Percentiles rank a stretch among this genome's conserved stretches.
Conservation (phyloP, 2,888 invertebrate species). For the Boloria selene region DNA sequence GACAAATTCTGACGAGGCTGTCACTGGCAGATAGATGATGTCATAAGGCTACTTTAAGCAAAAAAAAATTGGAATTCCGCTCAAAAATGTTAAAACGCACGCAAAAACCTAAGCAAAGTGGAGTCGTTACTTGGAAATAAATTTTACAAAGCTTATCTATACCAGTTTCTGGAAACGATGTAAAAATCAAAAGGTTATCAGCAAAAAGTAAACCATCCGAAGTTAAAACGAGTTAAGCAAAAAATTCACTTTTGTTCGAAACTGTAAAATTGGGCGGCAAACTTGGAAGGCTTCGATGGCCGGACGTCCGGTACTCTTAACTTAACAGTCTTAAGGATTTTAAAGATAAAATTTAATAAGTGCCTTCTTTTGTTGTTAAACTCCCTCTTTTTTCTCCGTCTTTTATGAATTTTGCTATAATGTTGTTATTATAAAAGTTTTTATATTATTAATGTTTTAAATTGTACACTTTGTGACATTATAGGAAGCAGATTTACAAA, state of each 20-base stretch:
- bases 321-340: slow-evolving; percentile 17
- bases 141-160: not conserved
- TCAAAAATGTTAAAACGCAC: no score
- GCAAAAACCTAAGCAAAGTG: no score
- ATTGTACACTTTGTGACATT: no score
- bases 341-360: slow-evolving; percentile 17
- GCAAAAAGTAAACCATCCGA: slow-evolving; percentile 31
- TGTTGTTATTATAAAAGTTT: not conserved
- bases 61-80: no score
- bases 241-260: slow-evolving; percentile 47
- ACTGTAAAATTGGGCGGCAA: slow-evolving; percentile 64
- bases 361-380: not conserved
- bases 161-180: not conserved
- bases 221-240: slow-evolving; percentile 45
- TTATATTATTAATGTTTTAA: not conserved
- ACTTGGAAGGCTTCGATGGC: slow-evolving; percentile 53
- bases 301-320: slow-evolving; percentile 56
- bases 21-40: no score
- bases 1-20: no score
- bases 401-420: not conserved
- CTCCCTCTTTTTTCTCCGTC: no score
- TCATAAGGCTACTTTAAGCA: no score
- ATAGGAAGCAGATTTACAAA: no score
- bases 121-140: not conserved
- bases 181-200: slow-evolving; percentile 15